phyloP scores from a whole-genome alignment of 2,797 vertebrate genomes.

The Poeciliopsis paucimaculata region DNA sequence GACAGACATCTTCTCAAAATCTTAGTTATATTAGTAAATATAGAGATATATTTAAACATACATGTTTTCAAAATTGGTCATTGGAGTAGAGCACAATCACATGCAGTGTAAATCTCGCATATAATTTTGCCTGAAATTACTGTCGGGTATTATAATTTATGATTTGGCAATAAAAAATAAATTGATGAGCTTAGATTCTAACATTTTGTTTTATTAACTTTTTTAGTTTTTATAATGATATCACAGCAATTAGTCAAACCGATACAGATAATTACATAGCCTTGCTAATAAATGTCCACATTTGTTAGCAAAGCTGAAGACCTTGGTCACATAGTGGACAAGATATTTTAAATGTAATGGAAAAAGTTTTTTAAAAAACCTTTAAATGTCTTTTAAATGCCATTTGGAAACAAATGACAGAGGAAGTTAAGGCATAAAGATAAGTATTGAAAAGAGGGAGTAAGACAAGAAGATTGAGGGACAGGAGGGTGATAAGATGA shows the following conservation, averaged over 20 bases:
- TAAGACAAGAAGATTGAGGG: constrained; percentile 10
- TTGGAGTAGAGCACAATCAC: no score
- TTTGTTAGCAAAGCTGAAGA: no score
- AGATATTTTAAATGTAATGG: constrained; percentile 22
- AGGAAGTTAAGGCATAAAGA: constrained; percentile 18
- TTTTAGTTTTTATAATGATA: constrained; percentile 16
- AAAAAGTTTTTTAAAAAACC: neutral
- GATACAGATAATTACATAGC: constrained; percentile 10
- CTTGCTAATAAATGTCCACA: neutral
- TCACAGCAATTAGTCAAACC: constrained; percentile 1
- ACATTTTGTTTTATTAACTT: neutral
- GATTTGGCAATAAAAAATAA: neutral
- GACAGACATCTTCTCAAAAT: no score
- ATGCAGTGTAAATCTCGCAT: no score
- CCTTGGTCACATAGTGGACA: no score
- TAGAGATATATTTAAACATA: no score
- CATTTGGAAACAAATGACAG: constrained; percentile 13
- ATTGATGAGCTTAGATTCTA: neutral
- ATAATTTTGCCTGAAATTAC: neutral
- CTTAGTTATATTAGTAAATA: no score
- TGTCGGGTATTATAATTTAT: neutral
- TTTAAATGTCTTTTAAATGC: no score
- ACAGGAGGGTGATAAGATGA: constrained; percentile 21
- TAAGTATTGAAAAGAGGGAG: constrained; percentile 21
- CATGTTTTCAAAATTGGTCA: no score